Percentiles rank a stretch among this genome's conserved stretches.
These are phyloP conservation scores for Lasius fuliginosus DNA, from an alignment of 2,888 invertebrate species.

Conservation along the genomic window DNA sequence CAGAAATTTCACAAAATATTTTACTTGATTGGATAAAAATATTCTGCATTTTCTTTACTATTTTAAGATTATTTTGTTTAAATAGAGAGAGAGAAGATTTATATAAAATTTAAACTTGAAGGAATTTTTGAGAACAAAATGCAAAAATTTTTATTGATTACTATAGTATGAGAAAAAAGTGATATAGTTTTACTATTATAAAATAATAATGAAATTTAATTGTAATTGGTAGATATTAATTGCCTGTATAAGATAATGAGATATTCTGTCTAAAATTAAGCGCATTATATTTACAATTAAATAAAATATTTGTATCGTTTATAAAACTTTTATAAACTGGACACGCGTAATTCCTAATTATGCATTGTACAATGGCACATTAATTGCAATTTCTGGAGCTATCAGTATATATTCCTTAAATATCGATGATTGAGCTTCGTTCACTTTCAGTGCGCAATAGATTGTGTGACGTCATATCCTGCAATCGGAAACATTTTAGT, in stretches of 20 bases:
- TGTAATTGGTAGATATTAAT: not conserved
- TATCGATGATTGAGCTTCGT: slow-evolving; percentile 65
- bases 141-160: not conserved
- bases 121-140: not conserved
- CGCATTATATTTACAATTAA: not conserved
- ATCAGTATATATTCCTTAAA: slow-evolving; percentile 49
- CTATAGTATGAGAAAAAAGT: not conserved
- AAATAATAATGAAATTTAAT: not conserved
- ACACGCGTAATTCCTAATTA: not conserved
- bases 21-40: too few relatives aligned
- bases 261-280: not conserved
- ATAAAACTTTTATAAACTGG: not conserved
- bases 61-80: not conserved
- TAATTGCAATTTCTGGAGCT: slow-evolving; percentile 46
- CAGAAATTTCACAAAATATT: too few relatives aligned
- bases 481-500: slow-evolving; percentile 64
- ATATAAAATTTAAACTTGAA: too few relatives aligned
- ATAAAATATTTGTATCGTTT: not conserved
- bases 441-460: slow-evolving; percentile 52
- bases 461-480: slow-evolving; percentile 67
- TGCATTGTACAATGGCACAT: not conserved
- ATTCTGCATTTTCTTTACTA: not conserved
- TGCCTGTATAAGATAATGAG: not conserved
- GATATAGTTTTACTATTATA: not conserved
- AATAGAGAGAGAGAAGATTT: too few relatives aligned